phyloP scores from a whole-genome alignment of 2,113 vertebrate species.

The Prolemur simus region DNA sequence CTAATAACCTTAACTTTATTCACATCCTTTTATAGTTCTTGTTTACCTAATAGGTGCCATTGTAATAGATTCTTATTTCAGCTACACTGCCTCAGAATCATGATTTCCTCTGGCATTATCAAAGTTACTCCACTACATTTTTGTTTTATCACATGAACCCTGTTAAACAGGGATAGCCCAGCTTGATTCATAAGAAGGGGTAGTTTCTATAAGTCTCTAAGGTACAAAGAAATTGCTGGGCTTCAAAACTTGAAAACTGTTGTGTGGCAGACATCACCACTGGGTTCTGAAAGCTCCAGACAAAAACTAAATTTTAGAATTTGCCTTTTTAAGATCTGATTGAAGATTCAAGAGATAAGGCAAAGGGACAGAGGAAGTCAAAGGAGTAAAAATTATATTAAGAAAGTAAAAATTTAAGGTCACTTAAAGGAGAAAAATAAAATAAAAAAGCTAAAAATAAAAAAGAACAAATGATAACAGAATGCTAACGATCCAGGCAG shows the following conservation, averaged over 20 bases:
- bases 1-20: background rate
- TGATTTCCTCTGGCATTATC: background rate
- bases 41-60: background rate
- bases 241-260: slow-evolving; percentile 1
- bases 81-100: background rate
- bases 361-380: background rate
- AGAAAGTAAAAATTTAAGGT: background rate
- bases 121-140: background rate
- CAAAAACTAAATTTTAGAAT: background rate
- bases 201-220: background rate
- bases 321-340: background rate
- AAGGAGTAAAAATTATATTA: background rate
- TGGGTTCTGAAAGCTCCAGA: background rate
- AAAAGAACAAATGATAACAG: background rate
- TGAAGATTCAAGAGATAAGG: background rate
- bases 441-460: background rate
- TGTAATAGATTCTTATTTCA: background rate
- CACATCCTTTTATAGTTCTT: background rate
- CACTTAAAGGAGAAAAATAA: background rate
- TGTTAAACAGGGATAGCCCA: background rate
- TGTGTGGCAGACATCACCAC: background rate
- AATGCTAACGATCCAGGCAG: background rate
- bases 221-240: background rate
- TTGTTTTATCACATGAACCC: background rate
- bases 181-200: background rate